Conservation (phyloP, 2,797 vertebrate species). For the Orientallactaga sibirica region DNA sequence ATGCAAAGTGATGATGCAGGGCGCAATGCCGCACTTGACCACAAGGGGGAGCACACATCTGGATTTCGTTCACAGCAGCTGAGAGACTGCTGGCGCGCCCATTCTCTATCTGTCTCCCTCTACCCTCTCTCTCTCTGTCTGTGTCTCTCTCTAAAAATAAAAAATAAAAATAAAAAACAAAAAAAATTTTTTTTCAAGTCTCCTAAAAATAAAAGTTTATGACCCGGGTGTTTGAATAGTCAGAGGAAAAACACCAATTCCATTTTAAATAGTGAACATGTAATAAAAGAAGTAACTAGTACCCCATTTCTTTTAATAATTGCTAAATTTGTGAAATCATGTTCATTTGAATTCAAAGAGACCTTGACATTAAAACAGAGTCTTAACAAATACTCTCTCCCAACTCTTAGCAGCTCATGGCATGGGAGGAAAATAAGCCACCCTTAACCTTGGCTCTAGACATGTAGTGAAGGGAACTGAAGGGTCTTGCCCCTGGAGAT, state of each 20-base stretch:
- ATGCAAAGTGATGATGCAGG: too few species aligned
- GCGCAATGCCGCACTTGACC: too few species aligned
- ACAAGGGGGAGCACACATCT: too few species aligned
- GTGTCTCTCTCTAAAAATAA: too few species aligned
- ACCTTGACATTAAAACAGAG: constrained; percentile 74
- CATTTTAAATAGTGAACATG: constrained; percentile 4
- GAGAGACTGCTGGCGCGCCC: too few species aligned
- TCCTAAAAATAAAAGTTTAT: constrained; percentile 28
- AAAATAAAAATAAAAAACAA: background rate
- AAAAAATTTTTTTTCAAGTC: too few species aligned
- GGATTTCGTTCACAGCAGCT: too few species aligned
- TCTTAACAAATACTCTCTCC: constrained; percentile 11
- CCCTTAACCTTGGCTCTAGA: background rate
- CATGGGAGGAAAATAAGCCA: constrained; percentile 32
- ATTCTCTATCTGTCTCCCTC: too few species aligned
- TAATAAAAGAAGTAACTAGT: background rate
- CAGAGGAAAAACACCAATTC: constrained; percentile 27
- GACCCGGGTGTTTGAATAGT: background rate
- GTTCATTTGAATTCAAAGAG: constrained; percentile 73
- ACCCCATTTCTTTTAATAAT: background rate
- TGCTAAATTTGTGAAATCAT: background rate
- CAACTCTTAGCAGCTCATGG: background rate
- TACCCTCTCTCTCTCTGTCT: too few species aligned
- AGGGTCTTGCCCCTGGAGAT: background rate
- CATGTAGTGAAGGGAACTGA: background rate